Percentiles rank a stretch among this genome's conserved stretches.
These are phyloP conservation scores for Branchinecta lynchi DNA, from an alignment of 1,140 invertebrate genomes.

Conservation along the genomic window DNA sequence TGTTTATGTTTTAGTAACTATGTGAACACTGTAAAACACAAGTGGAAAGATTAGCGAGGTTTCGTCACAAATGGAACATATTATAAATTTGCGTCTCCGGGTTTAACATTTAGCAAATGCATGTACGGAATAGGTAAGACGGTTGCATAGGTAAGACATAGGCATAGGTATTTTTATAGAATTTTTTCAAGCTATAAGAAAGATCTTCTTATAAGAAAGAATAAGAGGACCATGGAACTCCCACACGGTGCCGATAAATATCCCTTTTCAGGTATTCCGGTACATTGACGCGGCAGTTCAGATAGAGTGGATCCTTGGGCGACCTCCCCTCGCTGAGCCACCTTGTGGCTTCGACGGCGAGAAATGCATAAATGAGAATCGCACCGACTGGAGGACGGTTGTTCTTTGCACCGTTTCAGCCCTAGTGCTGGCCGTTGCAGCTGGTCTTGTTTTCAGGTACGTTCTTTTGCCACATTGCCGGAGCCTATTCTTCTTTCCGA, in stretches of 20 bases:
- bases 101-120: too few relatives aligned
- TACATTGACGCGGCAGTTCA: slow-evolving; percentile 41
- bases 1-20: too few relatives aligned
- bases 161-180: too few relatives aligned
- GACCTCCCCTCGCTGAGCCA: slow-evolving; percentile 51
- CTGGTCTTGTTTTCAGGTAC: slow-evolving; percentile 44
- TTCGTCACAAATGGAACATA: too few relatives aligned
- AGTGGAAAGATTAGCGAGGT: too few relatives aligned
- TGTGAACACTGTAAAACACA: too few relatives aligned
- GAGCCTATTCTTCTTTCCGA: too few relatives aligned
- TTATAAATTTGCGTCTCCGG: too few relatives aligned
- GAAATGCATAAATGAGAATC: slow-evolving; percentile 39
- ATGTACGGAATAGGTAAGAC: too few relatives aligned
- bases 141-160: too few relatives aligned
- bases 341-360: slow-evolving; percentile 53
- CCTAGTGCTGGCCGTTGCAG: slow-evolving; percentile 41
- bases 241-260: slow-evolving; percentile 30
- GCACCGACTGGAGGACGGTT: slow-evolving; percentile 42
- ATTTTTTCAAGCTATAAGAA: too few relatives aligned
- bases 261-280: slow-evolving; percentile 37
- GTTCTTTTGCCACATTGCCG: slow-evolving; percentile 13
- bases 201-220: slow-evolving; percentile 37
- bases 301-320: slow-evolving; percentile 57
- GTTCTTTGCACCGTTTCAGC: slow-evolving; percentile 39
- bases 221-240: slow-evolving; percentile 31